Base-by-base conservation (phyloP, 2,113 vertebrate genomes). In the Chloropsis cyanopogon region DNA sequence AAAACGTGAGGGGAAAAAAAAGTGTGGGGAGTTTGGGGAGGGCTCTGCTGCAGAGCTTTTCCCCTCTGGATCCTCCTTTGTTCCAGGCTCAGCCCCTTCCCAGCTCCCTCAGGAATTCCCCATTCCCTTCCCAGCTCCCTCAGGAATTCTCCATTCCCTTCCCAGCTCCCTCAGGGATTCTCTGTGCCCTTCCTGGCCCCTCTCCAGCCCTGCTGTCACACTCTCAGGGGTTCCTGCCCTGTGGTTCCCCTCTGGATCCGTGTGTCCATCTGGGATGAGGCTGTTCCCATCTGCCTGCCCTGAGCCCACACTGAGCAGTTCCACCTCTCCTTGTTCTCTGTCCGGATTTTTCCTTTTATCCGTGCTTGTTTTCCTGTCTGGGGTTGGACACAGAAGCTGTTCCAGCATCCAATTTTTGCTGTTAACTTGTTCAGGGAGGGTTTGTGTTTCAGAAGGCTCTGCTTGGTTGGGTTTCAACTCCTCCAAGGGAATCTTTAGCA, bases 271-370 rank as follows among this genome's bases (percentile, higher is more conserved):
- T 37, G 80, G 80, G 81, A 22, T 28, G 7, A 14, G 76, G n/a
- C 15, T 31, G 52, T 42, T 70, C 61, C 86, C 42, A 20, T 18
- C 65, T 73, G 39, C 69, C 78, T 13, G 64, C 79, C 42, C 65
- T 1, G 23, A 24, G 9, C 42, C 7, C 7, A 2, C 60, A 18
- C 2, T 0, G 56, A 14, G 41, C 2, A 1, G 4, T 49, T 59
- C 31, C 14, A 2, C 50, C 18, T 1, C 61, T 65, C 76, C 71
- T 52, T 53, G 50, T 50, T 35, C 70, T 29, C 52, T 21, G 1
- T 4, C 59, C 3, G 12, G 3, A 18, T 31, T 61, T 71, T 81
- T 8, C 28, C 63, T 84, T 82, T 54, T 3, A 37, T 77, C 86
- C 19, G 1, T 19, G 22, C 71, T 88, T 39, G 47, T 76, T 76